phyloP scores from a whole-genome alignment of 2,888 invertebrate genomes.

The Encarsia formosa region DNA sequence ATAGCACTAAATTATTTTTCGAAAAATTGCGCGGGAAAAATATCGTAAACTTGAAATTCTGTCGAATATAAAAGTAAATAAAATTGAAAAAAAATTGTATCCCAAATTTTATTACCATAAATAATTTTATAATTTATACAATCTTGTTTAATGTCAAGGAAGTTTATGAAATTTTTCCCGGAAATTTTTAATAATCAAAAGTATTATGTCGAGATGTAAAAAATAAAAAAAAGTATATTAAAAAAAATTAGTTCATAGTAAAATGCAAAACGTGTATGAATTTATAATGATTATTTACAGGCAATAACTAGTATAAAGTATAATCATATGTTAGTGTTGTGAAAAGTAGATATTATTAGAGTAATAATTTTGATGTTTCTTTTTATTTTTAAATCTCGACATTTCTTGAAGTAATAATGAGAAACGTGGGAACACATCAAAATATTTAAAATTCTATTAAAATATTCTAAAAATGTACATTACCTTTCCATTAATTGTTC shows the following conservation, averaged over 20 bases:
- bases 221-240: slow-evolving; percentile 21
- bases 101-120: too few relatives aligned
- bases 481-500: slow-evolving; percentile 29
- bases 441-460: slow-evolving; percentile 21
- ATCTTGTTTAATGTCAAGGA: too few relatives aligned
- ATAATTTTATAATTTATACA: too few relatives aligned
- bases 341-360: too few relatives aligned
- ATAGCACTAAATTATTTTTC: too few relatives aligned
- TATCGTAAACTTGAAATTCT: too few relatives aligned
- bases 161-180: neutral
- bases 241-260: too few relatives aligned
- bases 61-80: too few relatives aligned
- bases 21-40: too few relatives aligned
- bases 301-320: slow-evolving; percentile 11
- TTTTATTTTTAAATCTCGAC: slow-evolving; percentile 22
- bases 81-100: too few relatives aligned
- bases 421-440: slow-evolving; percentile 26
- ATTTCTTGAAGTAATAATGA: slow-evolving; percentile 5
- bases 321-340: slow-evolving; percentile 13
- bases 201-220: slow-evolving; percentile 14
- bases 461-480: slow-evolving; percentile 17
- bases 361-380: slow-evolving; percentile 8
- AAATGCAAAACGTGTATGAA: too few relatives aligned
- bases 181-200: neutral
- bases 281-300: slow-evolving; percentile 15